phyloP scores from a whole-genome alignment of 2,797 vertebrate species.

The Hipposideros larvatus region DNA sequence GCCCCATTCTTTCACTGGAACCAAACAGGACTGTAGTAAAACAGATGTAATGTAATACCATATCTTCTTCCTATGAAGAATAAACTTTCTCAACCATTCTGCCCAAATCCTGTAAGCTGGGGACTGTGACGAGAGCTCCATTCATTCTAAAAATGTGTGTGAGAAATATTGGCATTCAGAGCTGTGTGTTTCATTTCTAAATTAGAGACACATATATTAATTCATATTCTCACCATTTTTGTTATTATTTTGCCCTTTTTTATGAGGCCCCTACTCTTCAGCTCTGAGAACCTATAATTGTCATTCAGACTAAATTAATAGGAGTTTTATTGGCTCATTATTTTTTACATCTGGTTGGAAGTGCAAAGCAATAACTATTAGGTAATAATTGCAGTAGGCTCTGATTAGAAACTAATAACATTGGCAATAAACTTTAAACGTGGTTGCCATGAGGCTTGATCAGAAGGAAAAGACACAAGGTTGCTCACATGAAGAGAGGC shows the following conservation, averaged over 20 bases:
- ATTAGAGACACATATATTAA: slow-evolving; percentile 56
- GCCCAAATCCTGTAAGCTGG: no score
- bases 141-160: background rate
- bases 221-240: slow-evolving; percentile 61
- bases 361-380: slow-evolving; percentile 83
- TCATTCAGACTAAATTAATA: slow-evolving; percentile 85
- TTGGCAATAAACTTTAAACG: slow-evolving; percentile 77
- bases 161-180: background rate
- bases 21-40: background rate
- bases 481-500: background rate
- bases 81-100: background rate
- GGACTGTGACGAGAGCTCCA: accelerated
- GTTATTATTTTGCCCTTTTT: slow-evolving; percentile 80
- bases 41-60: accelerated
- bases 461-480: background rate
- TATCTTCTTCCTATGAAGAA: background rate
- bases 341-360: slow-evolving; percentile 85
- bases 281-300: slow-evolving; percentile 77
- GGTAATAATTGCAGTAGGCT: slow-evolving; percentile 76
- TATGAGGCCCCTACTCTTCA: slow-evolving; percentile 72
- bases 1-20: background rate
- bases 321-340: slow-evolving; percentile 84
- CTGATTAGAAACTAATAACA: slow-evolving; percentile 86
- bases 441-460: background rate
- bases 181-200: background rate